These are phyloP conservation scores for Calameuta filiformis DNA, from an alignment of 2,888 invertebrate genomes.

Conservation along the genomic window DNA sequence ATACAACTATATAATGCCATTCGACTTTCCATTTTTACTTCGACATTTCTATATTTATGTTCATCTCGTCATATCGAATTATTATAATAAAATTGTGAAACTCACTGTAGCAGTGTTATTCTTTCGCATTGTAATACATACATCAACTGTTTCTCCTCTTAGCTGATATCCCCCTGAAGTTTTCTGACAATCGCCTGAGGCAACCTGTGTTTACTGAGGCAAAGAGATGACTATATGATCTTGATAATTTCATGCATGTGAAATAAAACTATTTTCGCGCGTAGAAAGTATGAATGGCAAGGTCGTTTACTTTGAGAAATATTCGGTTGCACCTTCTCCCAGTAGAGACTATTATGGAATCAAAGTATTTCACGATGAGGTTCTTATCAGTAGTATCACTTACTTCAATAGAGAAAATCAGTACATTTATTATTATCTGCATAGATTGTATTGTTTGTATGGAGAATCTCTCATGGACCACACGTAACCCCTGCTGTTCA, in stretches of 20 bases:
- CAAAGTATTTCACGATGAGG: slow-evolving; percentile 49
- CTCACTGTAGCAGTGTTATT: slow-evolving; percentile 27
- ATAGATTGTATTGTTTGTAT: slow-evolving; percentile 51
- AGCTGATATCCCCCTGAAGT: background rate
- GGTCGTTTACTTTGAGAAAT: slow-evolving; percentile 50
- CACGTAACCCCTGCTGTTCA: slow-evolving; percentile 44
- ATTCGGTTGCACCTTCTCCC: slow-evolving; percentile 55
- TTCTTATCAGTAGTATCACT: slow-evolving; percentile 13
- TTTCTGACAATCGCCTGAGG: background rate
- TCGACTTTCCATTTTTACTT: slow-evolving; percentile 64
- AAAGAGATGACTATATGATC: background rate
- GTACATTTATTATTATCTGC: slow-evolving; percentile 2
- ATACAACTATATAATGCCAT: slow-evolving; percentile 54
- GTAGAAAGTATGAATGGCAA: slow-evolving; percentile 42
- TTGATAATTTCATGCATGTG: slow-evolving; percentile 3
- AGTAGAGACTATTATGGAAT: slow-evolving; percentile 60
- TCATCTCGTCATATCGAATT: slow-evolving; percentile 64
- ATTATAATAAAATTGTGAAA: slow-evolving; percentile 63
- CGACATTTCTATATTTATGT: slow-evolving; percentile 65
- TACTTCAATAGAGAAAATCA: background rate
- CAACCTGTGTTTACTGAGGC: background rate
- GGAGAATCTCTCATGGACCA: slow-evolving; percentile 58
- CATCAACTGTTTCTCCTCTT: too few relatives aligned
- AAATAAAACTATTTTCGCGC: slow-evolving; percentile 1
- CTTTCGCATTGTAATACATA: background rate